A percentile compares a stretch with the other conserved stretches of the same genome.
Conservation (phyloP, 2,113 vertebrate genomes). For the Myanophis thanlyinensis region DNA sequence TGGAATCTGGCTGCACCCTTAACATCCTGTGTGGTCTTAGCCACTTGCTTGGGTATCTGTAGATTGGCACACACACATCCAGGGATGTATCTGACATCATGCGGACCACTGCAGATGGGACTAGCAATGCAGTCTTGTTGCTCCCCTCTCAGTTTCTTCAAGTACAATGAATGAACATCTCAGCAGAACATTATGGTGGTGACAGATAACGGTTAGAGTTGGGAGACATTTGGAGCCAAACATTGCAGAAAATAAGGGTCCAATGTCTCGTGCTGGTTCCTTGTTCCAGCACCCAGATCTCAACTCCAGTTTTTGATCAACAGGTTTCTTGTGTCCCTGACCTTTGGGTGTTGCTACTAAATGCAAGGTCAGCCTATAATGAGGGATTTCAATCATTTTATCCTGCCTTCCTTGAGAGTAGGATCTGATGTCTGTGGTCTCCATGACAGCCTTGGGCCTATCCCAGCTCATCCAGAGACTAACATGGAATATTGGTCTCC, state of each 20-base stretch:
- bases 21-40: not conserved
- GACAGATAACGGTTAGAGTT: not conserved
- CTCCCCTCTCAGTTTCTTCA: not conserved
- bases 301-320: not conserved
- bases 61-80: not conserved
- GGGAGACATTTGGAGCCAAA: not conserved
- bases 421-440: not conserved
- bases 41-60: not conserved
- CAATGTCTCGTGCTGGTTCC: not conserved
- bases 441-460: not conserved
- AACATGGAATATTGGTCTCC: not conserved
- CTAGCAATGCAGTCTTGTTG: not conserved
- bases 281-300: not conserved
- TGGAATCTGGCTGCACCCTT: not conserved
- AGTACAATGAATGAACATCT: not conserved
- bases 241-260: slow-evolving; percentile 25
- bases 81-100: not conserved
- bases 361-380: not conserved
- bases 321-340: not conserved
- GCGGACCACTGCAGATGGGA: not conserved
- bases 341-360: not conserved
- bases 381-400: not conserved
- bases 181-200: not conserved
- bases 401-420: not conserved
- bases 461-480: not conserved